phyloP scores from a whole-genome alignment of 2,888 invertebrate genomes.

The Carterocephalus palaemon region DNA sequence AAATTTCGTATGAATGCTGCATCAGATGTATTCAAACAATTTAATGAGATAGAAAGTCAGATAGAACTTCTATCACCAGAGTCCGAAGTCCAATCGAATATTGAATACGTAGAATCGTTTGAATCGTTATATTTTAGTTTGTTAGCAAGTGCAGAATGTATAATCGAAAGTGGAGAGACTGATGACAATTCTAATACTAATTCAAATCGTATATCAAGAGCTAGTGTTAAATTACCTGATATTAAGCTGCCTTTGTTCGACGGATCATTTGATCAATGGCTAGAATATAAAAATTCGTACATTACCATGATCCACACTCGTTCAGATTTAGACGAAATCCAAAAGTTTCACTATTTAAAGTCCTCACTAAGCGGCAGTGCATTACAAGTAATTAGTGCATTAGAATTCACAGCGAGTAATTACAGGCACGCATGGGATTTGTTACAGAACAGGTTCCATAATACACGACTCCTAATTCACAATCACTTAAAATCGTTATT shows the following conservation, averaged over 20 bases:
- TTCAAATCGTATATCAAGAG: neutral
- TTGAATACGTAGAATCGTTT: too few species aligned
- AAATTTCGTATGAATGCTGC: too few species aligned
- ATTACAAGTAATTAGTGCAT: constrained; percentile 20
- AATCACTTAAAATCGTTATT: constrained; percentile 30
- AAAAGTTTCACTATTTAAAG: constrained; percentile 21
- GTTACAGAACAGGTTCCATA: constrained; percentile 26
- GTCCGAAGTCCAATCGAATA: too few species aligned
- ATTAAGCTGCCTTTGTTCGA: constrained; percentile 15
- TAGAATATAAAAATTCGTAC: constrained; percentile 26
- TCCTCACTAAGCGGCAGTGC: constrained; percentile 17
- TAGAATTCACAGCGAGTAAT: constrained; percentile 30
- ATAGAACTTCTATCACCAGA: too few species aligned
- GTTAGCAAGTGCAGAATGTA: too few species aligned
- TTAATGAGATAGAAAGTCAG: too few species aligned
- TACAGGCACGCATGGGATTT: constrained; percentile 29
- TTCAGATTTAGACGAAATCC: constrained; percentile 24
- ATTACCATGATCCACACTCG: constrained; percentile 27
- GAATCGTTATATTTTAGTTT: too few species aligned
- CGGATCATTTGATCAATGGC: constrained; percentile 22
- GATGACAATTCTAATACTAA: neutral
- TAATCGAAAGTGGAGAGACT: neutral
- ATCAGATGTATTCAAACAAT: too few species aligned
- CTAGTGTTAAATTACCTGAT: constrained; percentile 27
- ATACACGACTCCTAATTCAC: constrained; percentile 26